Evolutionary conservation across 2,797 vertebrate genomes (phyloP).

Genomic region (Micromesistius poutassou): DNA sequence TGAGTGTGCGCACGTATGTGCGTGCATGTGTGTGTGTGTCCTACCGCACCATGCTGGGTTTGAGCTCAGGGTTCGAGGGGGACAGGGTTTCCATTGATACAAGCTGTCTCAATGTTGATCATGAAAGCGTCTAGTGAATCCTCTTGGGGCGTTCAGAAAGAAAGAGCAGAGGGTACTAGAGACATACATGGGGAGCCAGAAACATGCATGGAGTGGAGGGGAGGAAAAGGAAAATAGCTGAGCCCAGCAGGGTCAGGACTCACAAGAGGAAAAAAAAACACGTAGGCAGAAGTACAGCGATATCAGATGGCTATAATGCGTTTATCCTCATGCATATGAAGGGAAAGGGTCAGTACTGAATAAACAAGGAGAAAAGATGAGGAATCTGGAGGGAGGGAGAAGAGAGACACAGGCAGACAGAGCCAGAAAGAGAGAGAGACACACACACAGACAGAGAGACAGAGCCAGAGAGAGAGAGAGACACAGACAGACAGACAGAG

Average conservation of each 20-base stretch:
- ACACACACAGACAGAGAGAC: background rate
- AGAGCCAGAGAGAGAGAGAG: background rate
- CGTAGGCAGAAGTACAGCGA: background rate
- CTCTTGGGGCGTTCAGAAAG: background rate
- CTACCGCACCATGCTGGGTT: background rate
- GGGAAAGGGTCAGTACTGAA: background rate
- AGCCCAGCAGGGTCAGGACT: background rate
- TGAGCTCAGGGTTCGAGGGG: background rate
- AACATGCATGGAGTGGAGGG: background rate
- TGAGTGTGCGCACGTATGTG: background rate
- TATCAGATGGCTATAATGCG: background rate
- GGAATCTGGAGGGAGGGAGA: background rate
- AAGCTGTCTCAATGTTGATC: conserved; percentile 5
- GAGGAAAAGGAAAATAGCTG: background rate
- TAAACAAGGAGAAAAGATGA: background rate
- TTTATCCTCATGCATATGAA: background rate
- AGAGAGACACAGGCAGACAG: background rate
- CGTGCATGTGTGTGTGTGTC: background rate
- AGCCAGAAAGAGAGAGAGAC: background rate
- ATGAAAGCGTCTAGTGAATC: background rate
- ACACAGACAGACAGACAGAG: too few species aligned
- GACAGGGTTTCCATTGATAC: background rate
- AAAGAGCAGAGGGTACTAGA: background rate
- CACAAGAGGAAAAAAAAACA: background rate
- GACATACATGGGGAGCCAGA: background rate